Conservation (phyloP, 1,140 invertebrate species). For the Anadara kagoshimensis region DNA sequence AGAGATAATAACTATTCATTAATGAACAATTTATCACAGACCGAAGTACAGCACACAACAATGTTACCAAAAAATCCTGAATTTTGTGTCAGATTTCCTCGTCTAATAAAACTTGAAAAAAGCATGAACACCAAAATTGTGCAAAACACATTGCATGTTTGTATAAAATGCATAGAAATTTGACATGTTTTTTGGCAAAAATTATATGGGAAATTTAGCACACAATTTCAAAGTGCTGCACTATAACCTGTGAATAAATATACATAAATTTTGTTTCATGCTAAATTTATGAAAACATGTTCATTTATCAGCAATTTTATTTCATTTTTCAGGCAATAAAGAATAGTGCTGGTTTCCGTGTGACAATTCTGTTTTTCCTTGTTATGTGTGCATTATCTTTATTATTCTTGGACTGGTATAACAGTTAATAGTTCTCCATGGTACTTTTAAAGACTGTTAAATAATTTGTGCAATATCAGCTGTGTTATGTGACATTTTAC, state of each 20-base stretch:
- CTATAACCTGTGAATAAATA: neutral
- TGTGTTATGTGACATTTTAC: neutral
- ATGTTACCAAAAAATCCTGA: no score
- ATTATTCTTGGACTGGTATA: constrained; percentile 99
- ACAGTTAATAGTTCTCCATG: constrained; percentile 73
- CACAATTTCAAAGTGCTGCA: neutral
- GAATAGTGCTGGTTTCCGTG: constrained; percentile 93
- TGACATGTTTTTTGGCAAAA: neutral
- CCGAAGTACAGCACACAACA: no score
- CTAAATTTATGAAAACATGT: neutral
- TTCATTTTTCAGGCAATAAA: constrained; percentile 89
- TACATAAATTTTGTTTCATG: neutral
- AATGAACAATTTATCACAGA: no score
- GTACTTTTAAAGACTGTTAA: neutral
- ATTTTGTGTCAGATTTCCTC: no score
- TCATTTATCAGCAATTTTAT: constrained; percentile 11
- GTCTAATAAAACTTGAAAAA: no score
- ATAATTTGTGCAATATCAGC: neutral
- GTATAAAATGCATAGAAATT: neutral
- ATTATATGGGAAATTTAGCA: neutral
- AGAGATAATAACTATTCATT: no score
- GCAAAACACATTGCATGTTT: neutral
- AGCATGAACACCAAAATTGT: neutral
- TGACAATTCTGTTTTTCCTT: constrained; percentile 96
- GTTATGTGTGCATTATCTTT: constrained; percentile 96